Evolutionary conservation across 2,888 invertebrate genomes (phyloP), one percentile per base, ranked within the genome.

Genomic region (Cephonodes hylas): DNA sequence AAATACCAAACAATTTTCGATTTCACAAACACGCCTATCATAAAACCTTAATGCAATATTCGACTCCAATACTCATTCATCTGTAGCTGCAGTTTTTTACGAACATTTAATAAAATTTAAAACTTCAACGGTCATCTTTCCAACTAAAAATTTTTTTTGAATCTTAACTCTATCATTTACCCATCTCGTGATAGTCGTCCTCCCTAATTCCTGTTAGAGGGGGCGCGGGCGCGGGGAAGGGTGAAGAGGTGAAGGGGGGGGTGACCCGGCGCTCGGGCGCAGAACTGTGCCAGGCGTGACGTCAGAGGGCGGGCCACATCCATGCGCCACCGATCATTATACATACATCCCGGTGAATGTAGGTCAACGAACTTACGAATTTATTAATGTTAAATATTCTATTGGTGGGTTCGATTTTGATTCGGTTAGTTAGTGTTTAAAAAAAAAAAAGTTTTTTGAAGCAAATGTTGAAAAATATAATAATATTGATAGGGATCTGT

Each of bases 281-380:
- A 59, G 58, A 85, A 80, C 76, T 82, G 78, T 85, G 84, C 83
- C 84, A 83, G 65, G 64, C 31, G 69, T 83, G 84, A 85, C 84
- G 84, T 83, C 84, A 82, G 61, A 60, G 66, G 68, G 64, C 63
- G 66, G 63, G 60, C 63, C 64, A 18, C 25, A 27, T 44, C 27
- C 42, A 25, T 23, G 42, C 44, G 25, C 58, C 20, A 59, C 58
- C 27, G n/a, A 42, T 59, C 42, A 59, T 57, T 64, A 66, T 65
- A 70, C 69, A 66, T 65, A 70, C 69, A 70, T 65, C 34, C 62
- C 67, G 67, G 63, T 69, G 73, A 72, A 69, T 73, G 31, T 53
- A 63, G 69, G 74, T 73, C 72, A 73, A 66, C 64, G 69, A 72
- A 71, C 74, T 61, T 58, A 58, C 58, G 46, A 58, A 57, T 58